These are phyloP conservation scores for Nipponia nippon DNA, from an alignment of 2,113 vertebrate species.

Conservation along the genomic window DNA sequence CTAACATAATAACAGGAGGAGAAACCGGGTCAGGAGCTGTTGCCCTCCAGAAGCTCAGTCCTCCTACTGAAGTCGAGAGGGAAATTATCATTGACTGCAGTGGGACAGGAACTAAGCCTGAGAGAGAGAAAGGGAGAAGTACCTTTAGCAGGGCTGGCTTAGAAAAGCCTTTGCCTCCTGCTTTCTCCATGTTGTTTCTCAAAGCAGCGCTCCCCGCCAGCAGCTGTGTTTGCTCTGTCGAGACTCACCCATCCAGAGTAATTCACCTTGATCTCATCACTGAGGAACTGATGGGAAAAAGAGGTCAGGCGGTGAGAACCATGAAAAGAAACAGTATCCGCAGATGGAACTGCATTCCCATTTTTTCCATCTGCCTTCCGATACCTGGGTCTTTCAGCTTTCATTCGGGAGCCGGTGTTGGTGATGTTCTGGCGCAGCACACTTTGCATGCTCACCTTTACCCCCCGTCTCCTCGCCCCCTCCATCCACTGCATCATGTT, in stretches of 20 bases:
- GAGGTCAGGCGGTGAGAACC: neutral
- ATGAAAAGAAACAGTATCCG: neutral
- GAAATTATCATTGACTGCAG: conserved; percentile 30
- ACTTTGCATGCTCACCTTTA: neutral
- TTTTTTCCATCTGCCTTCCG: neutral
- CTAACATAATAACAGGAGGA: conserved; percentile 40
- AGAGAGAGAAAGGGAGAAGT: neutral
- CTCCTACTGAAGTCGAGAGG: neutral
- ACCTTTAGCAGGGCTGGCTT: neutral
- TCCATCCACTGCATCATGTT: neutral
- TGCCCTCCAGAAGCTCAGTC: conserved; percentile 30
- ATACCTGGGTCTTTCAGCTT: neutral
- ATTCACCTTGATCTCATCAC: conserved; percentile 19
- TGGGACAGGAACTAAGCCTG: neutral
- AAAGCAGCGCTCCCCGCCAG: neutral
- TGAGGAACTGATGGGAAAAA: conserved; percentile 8
- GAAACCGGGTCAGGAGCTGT: conserved; percentile 2
- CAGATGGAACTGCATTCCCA: neutral
- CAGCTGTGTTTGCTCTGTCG: conserved; percentile 20
- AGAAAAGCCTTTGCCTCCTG: neutral
- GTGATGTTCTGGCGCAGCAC: neutral
- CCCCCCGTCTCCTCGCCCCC: fast-evolving
- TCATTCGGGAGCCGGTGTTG: fast-evolving
- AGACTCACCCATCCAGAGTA: neutral
- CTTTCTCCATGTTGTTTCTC: neutral